Evolutionary conservation across 2,797 vertebrate genomes (phyloP).

Genomic region (Phoebastria nigripes): DNA sequence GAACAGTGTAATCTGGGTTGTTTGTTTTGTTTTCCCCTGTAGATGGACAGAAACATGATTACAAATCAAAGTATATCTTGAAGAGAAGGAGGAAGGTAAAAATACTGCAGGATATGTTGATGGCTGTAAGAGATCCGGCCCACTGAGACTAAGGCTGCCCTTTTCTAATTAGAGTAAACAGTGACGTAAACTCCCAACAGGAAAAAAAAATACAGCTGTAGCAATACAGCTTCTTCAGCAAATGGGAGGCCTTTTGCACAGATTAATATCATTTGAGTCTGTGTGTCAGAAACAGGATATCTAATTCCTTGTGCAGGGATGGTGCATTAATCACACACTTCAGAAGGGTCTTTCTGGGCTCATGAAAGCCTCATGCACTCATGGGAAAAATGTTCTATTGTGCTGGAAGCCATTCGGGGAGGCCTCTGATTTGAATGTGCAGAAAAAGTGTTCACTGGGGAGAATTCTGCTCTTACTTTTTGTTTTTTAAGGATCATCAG

Average conservation of each 20-base stretch:
- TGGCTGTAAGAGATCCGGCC: not conserved
- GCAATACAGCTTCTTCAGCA: constrained; percentile 16
- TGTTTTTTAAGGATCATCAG: not conserved
- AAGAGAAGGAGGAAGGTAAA: not conserved
- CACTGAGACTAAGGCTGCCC: not conserved
- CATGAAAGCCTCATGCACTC: not conserved
- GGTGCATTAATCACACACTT: constrained; percentile 49
- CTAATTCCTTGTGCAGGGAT: constrained; percentile 6
- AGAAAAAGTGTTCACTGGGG: not conserved
- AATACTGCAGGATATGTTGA: not conserved
- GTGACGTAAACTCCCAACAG: constrained; percentile 17
- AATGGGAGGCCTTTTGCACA: not conserved
- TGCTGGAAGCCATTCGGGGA: constrained; percentile 12
- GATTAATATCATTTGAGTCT: constrained; percentile 11
- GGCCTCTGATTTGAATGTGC: not conserved
- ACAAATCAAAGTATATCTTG: not conserved
- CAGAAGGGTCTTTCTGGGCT: not conserved
- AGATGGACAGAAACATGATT: not conserved
- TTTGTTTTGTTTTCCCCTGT: not conserved
- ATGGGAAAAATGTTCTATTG: not conserved
- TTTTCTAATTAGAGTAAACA: constrained; percentile 58
- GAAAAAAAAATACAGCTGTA: constrained; percentile 45
- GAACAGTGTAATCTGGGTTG: not conserved
- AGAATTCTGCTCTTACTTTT: not conserved
- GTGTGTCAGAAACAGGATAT: constrained; percentile 46